Base-by-base conservation (phyloP, 2,888 invertebrate genomes). In the Plemyria rubiginata region DNA sequence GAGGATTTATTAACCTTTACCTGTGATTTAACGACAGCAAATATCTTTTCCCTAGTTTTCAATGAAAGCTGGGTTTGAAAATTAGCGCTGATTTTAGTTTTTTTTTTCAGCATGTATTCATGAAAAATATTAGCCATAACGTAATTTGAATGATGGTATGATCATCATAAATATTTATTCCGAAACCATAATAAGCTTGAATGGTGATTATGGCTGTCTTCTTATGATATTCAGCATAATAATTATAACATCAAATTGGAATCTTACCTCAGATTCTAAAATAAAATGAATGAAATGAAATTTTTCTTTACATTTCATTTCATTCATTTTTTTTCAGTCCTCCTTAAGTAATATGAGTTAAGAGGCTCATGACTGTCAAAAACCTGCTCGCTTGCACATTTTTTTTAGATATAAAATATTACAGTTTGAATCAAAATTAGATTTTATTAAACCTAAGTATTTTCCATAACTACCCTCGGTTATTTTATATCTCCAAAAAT, bases 1-100 rank as follows among this genome's bases (percentile, higher is more conserved):
- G 36, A 11, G 15, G 38, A 50, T 54, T 52, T 29, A 59, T 52
- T 6, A 13, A 15, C 55, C 62, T 11, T 48, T 49, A 61, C 59
- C 50, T 52, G 36, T 61, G 53, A 54, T 40, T 43, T 54, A 7
- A 15, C 38, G 11, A 46, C 49, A 53, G 49, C 40, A 38, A 11
- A 41, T 54, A 40, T 4, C 29, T 43, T 54, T 32, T 28, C 6
- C 22, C 2, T 16, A 12, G n/a, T n/a, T 36, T 36, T 46, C 15
- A 28, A 51, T 36, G 4, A 49, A 50, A 50, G 50, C 50, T 51
- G 15, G 16, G 16, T 11, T 11, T 32, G 36, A 2, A 43, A 40
- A 43, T 43, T 15, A 15, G 43, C 43, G 15, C 22, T 43, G 15
- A 43, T 40, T 40, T n/a, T n/a, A 40, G 4, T 38, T 11, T 38